These are phyloP conservation scores for Hylia prasina DNA, from an alignment of 2,113 vertebrate genomes.

Conservation along the genomic window DNA sequence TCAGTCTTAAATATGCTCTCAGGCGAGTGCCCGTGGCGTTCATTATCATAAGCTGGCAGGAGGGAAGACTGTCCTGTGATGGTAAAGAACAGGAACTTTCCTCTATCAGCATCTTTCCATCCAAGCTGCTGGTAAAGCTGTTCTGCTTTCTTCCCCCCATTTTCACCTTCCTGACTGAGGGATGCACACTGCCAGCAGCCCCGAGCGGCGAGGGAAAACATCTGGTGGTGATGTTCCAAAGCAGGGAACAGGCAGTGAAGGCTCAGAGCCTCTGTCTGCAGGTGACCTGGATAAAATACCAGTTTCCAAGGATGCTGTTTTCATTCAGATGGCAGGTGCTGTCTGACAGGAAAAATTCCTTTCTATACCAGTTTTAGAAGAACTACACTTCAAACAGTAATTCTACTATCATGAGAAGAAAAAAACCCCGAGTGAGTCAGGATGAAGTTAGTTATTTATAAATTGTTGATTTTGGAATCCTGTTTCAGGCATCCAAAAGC, in stretches of 20 bases:
- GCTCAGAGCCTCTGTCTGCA: background rate
- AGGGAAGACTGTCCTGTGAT: background rate
- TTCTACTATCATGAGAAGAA: background rate
- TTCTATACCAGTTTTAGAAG: background rate
- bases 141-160: fast-evolving
- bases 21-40: fast-evolving
- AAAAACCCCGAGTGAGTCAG: background rate
- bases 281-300: background rate
- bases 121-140: background rate
- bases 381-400: background rate
- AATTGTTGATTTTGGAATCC: background rate
- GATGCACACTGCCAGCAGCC: background rate
- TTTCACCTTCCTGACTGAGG: background rate
- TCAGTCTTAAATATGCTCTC: too few relatives aligned
- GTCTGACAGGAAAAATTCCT: background rate
- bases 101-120: background rate
- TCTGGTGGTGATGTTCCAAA: background rate
- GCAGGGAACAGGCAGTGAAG: background rate
- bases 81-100: background rate
- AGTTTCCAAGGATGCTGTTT: background rate
- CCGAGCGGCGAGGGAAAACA: background rate
- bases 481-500: background rate
- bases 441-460: background rate
- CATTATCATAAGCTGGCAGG: background rate
- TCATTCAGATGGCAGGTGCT: background rate